Conservation (phyloP, 2,113 vertebrate species). For the Laterallus jamaicensis region DNA sequence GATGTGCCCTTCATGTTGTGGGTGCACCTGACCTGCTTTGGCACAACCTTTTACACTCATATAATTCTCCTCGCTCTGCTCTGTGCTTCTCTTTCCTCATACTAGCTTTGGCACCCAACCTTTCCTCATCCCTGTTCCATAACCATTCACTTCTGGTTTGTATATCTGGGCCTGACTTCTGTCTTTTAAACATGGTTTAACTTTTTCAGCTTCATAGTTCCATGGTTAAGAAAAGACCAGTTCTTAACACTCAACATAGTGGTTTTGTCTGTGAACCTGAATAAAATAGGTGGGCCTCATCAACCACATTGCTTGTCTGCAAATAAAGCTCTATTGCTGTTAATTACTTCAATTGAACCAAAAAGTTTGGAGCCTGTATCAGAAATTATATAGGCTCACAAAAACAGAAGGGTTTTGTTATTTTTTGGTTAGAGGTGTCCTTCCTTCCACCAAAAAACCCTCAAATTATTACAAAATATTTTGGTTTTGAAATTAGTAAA, state of each 20-base stretch:
- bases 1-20: not conserved
- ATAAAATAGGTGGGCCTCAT: not conserved
- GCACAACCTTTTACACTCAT: not conserved
- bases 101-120: not conserved
- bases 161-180: not conserved
- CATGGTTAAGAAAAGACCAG: not conserved
- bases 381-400: not conserved
- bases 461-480: not conserved
- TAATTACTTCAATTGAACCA: not conserved
- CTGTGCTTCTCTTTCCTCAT: not conserved
- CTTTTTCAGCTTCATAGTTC: not conserved
- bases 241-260: not conserved
- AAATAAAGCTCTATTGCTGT: not conserved
- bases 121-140: not conserved
- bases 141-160: not conserved
- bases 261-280: not conserved
- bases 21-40: not conserved
- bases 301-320: fast-evolving
- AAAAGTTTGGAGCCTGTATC: not conserved
- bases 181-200: not conserved
- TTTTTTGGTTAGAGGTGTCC: not conserved
- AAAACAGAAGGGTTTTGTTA: not conserved
- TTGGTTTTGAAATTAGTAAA: not conserved
- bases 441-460: not conserved
- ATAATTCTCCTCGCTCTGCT: not conserved